A percentile compares a stretch with the other conserved stretches of the same genome.
phyloP scores from a whole-genome alignment of 2,888 invertebrate species.

The Homarus gammarus region DNA sequence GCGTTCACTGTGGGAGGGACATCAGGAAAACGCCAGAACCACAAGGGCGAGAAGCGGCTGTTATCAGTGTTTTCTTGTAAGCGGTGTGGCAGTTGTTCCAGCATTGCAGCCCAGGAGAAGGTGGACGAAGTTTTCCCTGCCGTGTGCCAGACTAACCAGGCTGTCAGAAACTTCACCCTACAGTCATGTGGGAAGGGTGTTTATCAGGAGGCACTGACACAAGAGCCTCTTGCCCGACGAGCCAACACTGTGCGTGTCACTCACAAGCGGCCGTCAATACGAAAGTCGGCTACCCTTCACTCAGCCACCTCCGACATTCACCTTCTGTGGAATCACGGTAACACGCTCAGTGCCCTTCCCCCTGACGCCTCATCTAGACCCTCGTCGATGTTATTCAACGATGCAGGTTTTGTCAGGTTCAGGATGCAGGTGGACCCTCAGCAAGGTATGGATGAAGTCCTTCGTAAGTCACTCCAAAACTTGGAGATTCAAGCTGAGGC shows the following conservation, averaged over 20 bases:
- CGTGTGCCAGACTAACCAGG: constrained; percentile 91
- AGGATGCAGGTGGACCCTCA: constrained; percentile 84
- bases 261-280: constrained; percentile 45
- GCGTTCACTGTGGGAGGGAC: constrained; percentile 49
- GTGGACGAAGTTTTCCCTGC: constrained; percentile 91
- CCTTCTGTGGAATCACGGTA: constrained; percentile 70
- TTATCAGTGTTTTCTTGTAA: constrained; percentile 87
- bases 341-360: constrained; percentile 24
- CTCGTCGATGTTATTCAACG: constrained; percentile 90
- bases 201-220: constrained; percentile 61
- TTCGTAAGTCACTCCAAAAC: constrained; percentile 58
- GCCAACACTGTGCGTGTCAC: constrained; percentile 49
- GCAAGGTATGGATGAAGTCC: constrained; percentile 77
- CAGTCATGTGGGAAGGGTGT: constrained; percentile 85
- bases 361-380: constrained; percentile 78
- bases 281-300: constrained; percentile 68
- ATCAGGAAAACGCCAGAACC: constrained; percentile 57
- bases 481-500: constrained; percentile 34
- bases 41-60: constrained; percentile 74
- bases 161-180: constrained; percentile 89
- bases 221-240: constrained; percentile 45
- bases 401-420: constrained; percentile 93
- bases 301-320: constrained; percentile 71
- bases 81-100: constrained; percentile 84
- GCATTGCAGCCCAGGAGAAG: constrained; percentile 84